These are phyloP conservation scores for Tortrix viridana DNA, from an alignment of 2,888 invertebrate genomes.

Conservation along the genomic window DNA sequence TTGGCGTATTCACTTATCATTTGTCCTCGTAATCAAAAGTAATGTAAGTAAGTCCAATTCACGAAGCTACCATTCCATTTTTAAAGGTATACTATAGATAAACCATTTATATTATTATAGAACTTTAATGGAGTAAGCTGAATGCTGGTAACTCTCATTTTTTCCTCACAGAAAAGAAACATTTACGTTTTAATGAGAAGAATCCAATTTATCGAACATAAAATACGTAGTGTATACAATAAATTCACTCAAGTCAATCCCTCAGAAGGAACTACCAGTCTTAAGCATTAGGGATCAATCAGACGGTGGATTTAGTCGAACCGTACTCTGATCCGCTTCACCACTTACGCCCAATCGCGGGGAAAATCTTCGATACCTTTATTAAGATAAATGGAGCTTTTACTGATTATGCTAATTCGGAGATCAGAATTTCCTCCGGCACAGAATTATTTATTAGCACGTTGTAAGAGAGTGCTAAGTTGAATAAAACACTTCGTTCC, in stretches of 20 bases:
- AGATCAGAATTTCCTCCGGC: slow-evolving; percentile 3
- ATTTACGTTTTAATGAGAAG: too few relatives aligned
- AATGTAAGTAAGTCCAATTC: too few relatives aligned
- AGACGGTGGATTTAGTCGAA: background rate
- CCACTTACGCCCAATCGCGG: slow-evolving; percentile 20
- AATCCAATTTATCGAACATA: too few relatives aligned
- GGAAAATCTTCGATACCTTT: slow-evolving; percentile 35
- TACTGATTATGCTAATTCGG: slow-evolving; percentile 27
- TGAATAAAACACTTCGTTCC: slow-evolving; percentile 6
- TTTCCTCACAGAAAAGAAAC: too few relatives aligned
- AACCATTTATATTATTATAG: too few relatives aligned
- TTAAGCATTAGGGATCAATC: slow-evolving; percentile 2
- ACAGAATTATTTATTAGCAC: slow-evolving; percentile 25
- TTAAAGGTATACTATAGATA: too few relatives aligned
- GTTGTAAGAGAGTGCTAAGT: slow-evolving; percentile 11
- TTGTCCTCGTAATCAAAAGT: too few relatives aligned
- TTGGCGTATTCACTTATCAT: too few relatives aligned
- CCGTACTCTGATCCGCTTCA: slow-evolving; percentile 21
- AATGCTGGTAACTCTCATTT: too few relatives aligned
- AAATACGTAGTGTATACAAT: background rate
- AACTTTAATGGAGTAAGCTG: too few relatives aligned
- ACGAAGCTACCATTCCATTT: too few relatives aligned
- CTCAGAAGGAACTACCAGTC: background rate
- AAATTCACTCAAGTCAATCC: background rate
- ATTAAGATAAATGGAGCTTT: slow-evolving; percentile 30